Evolutionary conservation across 2,113 vertebrate species (phyloP), one percentile per base, ranked within the genome.

Genomic region (Aptenodytes forsteri): DNA sequence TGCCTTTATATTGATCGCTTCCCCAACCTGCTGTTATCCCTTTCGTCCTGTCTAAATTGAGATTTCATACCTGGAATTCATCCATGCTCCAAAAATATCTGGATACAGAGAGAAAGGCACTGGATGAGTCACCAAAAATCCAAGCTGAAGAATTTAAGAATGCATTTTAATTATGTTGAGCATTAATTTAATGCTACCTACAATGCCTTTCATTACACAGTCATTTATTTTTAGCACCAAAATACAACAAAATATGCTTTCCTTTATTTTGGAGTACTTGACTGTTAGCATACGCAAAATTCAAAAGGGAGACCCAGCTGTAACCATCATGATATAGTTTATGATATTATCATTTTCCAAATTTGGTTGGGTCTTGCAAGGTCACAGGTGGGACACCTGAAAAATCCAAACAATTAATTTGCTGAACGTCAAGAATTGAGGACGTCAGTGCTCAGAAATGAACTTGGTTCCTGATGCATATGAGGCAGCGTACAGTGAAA

Each of bases 11-110:
- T 95, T 76, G 69, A 38, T 76, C 16, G 6, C 47, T 79, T 93
- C 49, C 16, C 25, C 61, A 69, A 54, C 49, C 34, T 85, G 66
- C 54, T 91, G 67, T 88, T 77, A 30, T 16, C 10, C 11, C 66
- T 87, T 88, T 90, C 50, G 38, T 66, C 76, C 82, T 71, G 47
- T 44, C 73, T 87, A 78, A 95, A 84, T 13, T 26, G 80, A 89
- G 64, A 62, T 93, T 78, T 95, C 62, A 49, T 87, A 26, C 61
- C 82, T 91, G 73, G 61, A 91, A 92, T 89, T 84, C 46, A 94
- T 92, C 89, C 90, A 79, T 44, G 38, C 62, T 92, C 64, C 27
- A 20, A 95, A 95, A 97, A 96, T 95, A 97, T 34, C 85, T 3
- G 5, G 36, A 79, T 71, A 55, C 38, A 70, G 86, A 86, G 59